A percentile compares a stretch with the other conserved stretches of the same genome.
These are phyloP conservation scores for Drosophila sturtevanti DNA, from an alignment of 1,140 invertebrate species.

Conservation along the genomic window DNA sequence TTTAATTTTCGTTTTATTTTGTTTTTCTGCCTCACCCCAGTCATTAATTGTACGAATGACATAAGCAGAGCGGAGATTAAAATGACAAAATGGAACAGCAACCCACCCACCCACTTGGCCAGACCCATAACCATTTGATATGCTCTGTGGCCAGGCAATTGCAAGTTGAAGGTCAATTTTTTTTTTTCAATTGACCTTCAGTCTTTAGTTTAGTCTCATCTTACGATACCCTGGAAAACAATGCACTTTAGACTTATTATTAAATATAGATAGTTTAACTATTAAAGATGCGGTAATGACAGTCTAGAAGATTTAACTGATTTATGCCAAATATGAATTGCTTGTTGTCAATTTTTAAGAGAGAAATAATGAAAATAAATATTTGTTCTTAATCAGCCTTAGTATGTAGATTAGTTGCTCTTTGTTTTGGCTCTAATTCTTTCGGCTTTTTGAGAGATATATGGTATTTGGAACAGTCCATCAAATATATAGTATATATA, in stretches of 20 bases:
- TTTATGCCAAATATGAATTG: too few species aligned
- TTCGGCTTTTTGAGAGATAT: too few species aligned
- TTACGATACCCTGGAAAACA: background rate
- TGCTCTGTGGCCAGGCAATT: conserved; percentile 29
- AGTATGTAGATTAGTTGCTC: too few species aligned
- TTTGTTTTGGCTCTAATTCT: too few species aligned
- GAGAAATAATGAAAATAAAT: too few species aligned
- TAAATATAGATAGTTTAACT: too few species aligned
- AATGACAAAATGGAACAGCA: background rate
- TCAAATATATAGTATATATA: too few species aligned
- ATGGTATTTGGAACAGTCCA: too few species aligned
- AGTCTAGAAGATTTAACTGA: too few species aligned
- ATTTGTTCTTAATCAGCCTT: too few species aligned
- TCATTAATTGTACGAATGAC: conserved; percentile 3
- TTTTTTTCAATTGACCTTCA: conserved; percentile 28
- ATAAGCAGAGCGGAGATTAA: conserved; percentile 6
- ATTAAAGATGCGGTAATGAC: too few species aligned
- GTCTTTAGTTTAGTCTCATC: background rate
- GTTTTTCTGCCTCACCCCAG: background rate
- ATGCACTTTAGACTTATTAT: background rate
- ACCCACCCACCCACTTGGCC: background rate
- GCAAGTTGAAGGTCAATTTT: conserved; percentile 11
- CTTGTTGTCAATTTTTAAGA: too few species aligned
- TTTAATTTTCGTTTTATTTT: background rate
- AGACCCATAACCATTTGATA: conserved; percentile 20